Evolutionary conservation across 2,888 invertebrate species (phyloP).

Genomic region (Ochropleura plecta): DNA sequence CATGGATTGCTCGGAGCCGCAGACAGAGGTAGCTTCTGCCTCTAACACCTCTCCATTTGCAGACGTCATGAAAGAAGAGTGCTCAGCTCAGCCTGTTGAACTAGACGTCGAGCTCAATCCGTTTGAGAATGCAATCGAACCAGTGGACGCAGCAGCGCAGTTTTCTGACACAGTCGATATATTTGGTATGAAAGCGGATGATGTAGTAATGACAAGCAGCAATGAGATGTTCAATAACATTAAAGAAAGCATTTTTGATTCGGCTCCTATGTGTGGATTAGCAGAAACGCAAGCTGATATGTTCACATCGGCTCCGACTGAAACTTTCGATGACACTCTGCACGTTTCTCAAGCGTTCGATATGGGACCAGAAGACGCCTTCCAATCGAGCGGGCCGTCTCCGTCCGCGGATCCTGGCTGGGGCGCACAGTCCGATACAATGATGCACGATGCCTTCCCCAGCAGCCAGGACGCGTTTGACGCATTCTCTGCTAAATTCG

Average conservation of each 20-base stretch:
- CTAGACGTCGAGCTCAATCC: constrained; percentile 80
- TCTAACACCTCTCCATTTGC: constrained; percentile 81
- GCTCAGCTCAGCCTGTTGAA: constrained; percentile 60
- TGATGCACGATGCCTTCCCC: constrained; percentile 79
- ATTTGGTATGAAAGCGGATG: constrained; percentile 72
- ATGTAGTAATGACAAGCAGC: constrained; percentile 66
- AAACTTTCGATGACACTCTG: constrained; percentile 57
- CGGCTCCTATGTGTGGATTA: constrained; percentile 45
- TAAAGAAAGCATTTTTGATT: constrained; percentile 61
- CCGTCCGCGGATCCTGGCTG: constrained; percentile 74
- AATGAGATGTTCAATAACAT: constrained; percentile 63
- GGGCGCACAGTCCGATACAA: constrained; percentile 75
- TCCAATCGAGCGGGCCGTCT: constrained; percentile 58
- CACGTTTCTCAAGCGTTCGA: constrained; percentile 43
- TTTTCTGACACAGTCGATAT: constrained; percentile 69
- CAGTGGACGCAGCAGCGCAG: constrained; percentile 58
- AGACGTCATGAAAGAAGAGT: constrained; percentile 70
- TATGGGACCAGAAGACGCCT: constrained; percentile 54
- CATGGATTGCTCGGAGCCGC: constrained; percentile 84
- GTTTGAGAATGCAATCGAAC: constrained; percentile 74
- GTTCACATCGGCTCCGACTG: constrained; percentile 63
- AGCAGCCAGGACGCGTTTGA: constrained; percentile 92
- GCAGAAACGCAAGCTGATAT: constrained; percentile 64
- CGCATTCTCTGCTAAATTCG: constrained; percentile 97
- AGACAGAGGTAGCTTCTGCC: constrained; percentile 64